Percentiles rank a stretch among this genome's conserved stretches.
Conservation (phyloP, 2,797 vertebrate genomes). For the Sciurus carolinensis region DNA sequence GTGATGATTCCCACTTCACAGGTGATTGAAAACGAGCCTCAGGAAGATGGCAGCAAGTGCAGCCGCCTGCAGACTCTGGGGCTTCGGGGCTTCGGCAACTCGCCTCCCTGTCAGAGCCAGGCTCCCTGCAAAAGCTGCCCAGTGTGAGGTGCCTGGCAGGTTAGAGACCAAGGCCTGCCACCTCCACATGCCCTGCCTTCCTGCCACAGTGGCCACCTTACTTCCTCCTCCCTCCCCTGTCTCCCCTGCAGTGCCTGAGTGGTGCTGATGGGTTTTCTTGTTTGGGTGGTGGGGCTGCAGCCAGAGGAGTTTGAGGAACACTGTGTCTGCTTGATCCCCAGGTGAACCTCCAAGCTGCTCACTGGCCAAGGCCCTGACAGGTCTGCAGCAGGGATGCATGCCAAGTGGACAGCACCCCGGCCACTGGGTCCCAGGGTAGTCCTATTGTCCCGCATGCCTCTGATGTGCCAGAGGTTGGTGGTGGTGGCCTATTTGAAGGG, state of each 20-base stretch:
- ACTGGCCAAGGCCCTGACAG: neutral
- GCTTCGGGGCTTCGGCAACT: neutral
- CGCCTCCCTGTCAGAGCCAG: neutral
- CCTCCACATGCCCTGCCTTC: fast-evolving
- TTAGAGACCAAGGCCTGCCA: too few relatives aligned
- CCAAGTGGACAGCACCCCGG: too few relatives aligned
- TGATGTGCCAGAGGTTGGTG: neutral
- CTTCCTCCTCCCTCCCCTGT: neutral
- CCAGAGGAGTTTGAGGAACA: neutral
- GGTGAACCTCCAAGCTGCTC: neutral
- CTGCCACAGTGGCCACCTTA: neutral
- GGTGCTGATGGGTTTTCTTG: neutral
- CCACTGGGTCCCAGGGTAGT: neutral
- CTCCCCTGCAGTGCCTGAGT: fast-evolving
- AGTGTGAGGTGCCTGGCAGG: too few relatives aligned
- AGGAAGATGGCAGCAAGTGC: fast-evolving
- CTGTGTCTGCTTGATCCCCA: neutral
- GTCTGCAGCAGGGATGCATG: neutral
- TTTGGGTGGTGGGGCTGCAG: neutral
- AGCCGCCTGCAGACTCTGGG: neutral
- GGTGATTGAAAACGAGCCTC: neutral
- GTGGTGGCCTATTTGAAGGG: neutral
- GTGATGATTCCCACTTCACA: neutral
- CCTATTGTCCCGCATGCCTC: too few relatives aligned
- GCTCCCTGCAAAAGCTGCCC: neutral